These are phyloP conservation scores for Falco punctatus DNA, from an alignment of 2,113 vertebrate genomes.

Conservation along the genomic window DNA sequence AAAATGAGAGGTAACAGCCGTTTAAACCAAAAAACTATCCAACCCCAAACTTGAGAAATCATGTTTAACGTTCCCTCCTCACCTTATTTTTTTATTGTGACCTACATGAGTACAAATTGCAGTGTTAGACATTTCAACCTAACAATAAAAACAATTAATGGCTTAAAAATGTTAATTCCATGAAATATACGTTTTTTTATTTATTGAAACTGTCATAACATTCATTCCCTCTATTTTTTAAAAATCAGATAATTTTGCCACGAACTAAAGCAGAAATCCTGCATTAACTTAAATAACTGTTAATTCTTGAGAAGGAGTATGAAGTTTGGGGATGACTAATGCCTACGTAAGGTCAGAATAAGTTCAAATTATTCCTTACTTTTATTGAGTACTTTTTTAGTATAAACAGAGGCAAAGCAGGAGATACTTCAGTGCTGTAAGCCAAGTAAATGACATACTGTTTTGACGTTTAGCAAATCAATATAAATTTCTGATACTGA, in stretches of 20 bases:
- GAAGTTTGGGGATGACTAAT: background rate
- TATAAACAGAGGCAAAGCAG: background rate
- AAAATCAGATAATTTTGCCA: background rate
- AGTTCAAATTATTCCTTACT: background rate
- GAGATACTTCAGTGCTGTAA: background rate
- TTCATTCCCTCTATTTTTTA: background rate
- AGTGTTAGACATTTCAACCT: background rate
- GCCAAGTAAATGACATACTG: background rate
- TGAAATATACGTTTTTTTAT: background rate
- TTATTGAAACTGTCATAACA: background rate
- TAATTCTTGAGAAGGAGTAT: background rate
- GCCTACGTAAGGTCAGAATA: background rate
- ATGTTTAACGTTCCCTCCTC: background rate
- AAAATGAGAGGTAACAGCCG: background rate
- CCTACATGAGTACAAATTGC: background rate
- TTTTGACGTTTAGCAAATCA: background rate
- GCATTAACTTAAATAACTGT: background rate
- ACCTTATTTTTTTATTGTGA: background rate
- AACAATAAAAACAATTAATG: background rate
- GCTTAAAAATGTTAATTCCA: background rate
- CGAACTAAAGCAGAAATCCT: background rate
- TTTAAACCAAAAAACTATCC: background rate
- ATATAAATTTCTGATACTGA: background rate
- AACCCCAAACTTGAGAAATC: background rate
- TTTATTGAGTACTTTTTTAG: background rate